These are phyloP conservation scores for Tauraco erythrolophus DNA, from an alignment of 2,113 vertebrate genomes.

Conservation along the genomic window DNA sequence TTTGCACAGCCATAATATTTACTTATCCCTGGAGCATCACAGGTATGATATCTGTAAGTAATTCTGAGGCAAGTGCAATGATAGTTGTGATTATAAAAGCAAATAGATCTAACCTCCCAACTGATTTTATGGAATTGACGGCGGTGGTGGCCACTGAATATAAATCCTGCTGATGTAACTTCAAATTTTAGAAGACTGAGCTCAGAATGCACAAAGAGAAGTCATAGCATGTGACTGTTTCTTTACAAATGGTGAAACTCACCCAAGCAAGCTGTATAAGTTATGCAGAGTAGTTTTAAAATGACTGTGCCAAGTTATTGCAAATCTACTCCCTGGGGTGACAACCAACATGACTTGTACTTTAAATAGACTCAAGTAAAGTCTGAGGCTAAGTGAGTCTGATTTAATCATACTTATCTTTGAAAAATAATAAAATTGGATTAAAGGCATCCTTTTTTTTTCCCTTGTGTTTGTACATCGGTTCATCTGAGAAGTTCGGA, in stretches of 20 bases:
- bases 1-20: not conserved
- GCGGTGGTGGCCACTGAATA: not conserved
- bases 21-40: not conserved
- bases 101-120: not conserved
- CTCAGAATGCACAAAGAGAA: not conserved
- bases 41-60: not conserved
- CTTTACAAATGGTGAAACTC: conserved; percentile 12
- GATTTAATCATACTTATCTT: conserved; percentile 9
- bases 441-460: not conserved
- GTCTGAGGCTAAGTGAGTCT: not conserved
- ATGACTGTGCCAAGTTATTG: not conserved
- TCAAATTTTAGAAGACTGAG: not conserved
- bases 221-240: not conserved
- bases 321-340: not conserved
- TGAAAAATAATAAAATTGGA: not conserved
- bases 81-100: not conserved
- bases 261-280: not conserved
- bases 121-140: not conserved
- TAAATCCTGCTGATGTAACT: not conserved
- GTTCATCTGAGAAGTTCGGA: not conserved
- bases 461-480: not conserved
- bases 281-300: conserved; percentile 24
- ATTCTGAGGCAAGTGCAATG: not conserved
- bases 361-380: not conserved
- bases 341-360: not conserved